Percentiles rank a stretch among this genome's conserved stretches.
Conservation (phyloP, 2,888 invertebrate species). For the Epinotia nisella region DNA sequence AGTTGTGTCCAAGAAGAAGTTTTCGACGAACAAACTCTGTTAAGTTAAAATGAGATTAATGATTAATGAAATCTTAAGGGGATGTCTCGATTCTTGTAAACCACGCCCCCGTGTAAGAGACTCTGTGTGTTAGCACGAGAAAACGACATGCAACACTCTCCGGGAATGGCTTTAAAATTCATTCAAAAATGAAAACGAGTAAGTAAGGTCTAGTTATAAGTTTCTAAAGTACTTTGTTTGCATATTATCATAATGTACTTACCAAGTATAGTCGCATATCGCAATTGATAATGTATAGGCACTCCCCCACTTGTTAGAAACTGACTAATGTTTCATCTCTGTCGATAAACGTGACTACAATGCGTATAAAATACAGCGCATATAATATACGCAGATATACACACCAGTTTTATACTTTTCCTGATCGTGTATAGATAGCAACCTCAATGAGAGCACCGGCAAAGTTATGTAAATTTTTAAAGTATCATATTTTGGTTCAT, state of each 20-base stretch:
- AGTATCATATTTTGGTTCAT: conserved; percentile 62
- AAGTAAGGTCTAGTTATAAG: too few species aligned
- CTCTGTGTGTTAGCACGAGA: too few species aligned
- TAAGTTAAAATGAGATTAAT: too few species aligned
- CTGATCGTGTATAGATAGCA: conserved; percentile 10
- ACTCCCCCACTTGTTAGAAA: background rate
- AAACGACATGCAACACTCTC: too few species aligned
- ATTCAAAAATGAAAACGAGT: too few species aligned
- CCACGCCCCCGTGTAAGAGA: too few species aligned
- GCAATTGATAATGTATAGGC: background rate
- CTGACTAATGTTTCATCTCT: background rate
- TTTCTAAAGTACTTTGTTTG: too few species aligned
- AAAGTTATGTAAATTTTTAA: conserved; percentile 63
- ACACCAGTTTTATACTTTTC: background rate
- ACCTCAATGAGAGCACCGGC: conserved; percentile 14
- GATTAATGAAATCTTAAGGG: too few species aligned
- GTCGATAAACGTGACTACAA: background rate
- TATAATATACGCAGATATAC: conserved; percentile 4
- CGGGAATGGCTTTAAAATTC: too few species aligned
- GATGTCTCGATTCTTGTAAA: too few species aligned
- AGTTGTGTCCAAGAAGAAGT: background rate
- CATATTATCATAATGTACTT: too few species aligned
- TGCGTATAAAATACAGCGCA: background rate
- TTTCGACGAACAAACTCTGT: background rate
- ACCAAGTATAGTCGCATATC: too few species aligned